phyloP scores from a whole-genome alignment of 2,113 vertebrate genomes.

The Osmerus eperlanus region DNA sequence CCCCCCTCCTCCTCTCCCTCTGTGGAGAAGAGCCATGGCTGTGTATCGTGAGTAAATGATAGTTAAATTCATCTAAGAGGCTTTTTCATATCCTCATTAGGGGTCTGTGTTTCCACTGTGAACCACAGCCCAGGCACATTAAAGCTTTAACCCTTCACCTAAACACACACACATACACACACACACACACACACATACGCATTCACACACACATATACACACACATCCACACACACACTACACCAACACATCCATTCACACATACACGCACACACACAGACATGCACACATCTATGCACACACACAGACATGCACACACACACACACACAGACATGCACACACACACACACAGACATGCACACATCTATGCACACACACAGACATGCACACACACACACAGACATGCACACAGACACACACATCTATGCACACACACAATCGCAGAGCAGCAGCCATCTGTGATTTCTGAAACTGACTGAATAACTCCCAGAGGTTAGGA shows the following conservation, averaged over 20 bases:
- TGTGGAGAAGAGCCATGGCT: slow-evolving; percentile 47
- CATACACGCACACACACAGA: slow-evolving; percentile 3
- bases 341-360: background rate
- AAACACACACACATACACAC: slow-evolving; percentile 13
- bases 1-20: slow-evolving; percentile 12
- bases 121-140: slow-evolving; percentile 54
- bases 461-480: too few relatives aligned
- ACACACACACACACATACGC: slow-evolving; percentile 30
- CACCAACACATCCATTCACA: background rate
- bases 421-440: too few relatives aligned
- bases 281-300: slow-evolving; percentile 16
- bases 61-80: slow-evolving; percentile 61
- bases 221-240: background rate
- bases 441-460: too few relatives aligned
- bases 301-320: slow-evolving; percentile 12
- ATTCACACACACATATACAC: background rate
- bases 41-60: slow-evolving; percentile 62
- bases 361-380: too few relatives aligned
- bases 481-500: too few relatives aligned
- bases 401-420: too few relatives aligned
- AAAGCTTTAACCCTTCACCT: slow-evolving; percentile 58
- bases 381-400: too few relatives aligned
- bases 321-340: too few relatives aligned
- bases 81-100: slow-evolving; percentile 70
- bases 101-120: slow-evolving; percentile 62